Evolutionary conservation across 1,140 invertebrate genomes (phyloP).

Genomic region (Argopecten irradians): DNA sequence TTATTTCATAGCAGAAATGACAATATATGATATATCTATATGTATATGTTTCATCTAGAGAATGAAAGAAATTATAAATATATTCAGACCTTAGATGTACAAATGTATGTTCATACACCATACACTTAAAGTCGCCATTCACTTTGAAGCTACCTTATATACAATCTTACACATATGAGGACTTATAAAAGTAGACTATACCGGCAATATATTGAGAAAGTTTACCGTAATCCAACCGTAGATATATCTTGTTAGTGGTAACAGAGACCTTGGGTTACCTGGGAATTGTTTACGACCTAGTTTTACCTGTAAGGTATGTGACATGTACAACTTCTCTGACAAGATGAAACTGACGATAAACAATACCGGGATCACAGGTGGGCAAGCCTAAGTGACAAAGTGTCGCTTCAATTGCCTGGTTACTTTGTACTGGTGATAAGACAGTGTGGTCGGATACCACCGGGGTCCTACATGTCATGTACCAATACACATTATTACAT

Average conservation of each 20-base stretch:
- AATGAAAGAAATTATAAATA: too few species aligned
- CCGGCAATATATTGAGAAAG: not conserved
- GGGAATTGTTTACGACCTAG: not conserved
- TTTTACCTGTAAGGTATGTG: slow-evolving; percentile 9
- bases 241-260: not conserved
- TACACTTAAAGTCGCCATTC: too few species aligned
- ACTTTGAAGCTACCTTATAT: too few species aligned
- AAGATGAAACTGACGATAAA: not conserved
- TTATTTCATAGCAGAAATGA: too few species aligned
- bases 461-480: too few species aligned
- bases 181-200: not conserved
- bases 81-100: too few species aligned
- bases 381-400: not conserved
- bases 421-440: not conserved
- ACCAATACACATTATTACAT: too few species aligned
- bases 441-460: not conserved
- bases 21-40: too few species aligned
- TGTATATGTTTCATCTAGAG: too few species aligned
- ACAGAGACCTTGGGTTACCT: not conserved
- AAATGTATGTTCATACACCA: too few species aligned
- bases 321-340: not conserved
- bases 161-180: not conserved
- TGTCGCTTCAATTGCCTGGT: not conserved
- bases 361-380: not conserved
- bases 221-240: not conserved